Base-by-base conservation (phyloP, 2,888 invertebrate species). In the Spilarctia lutea region DNA sequence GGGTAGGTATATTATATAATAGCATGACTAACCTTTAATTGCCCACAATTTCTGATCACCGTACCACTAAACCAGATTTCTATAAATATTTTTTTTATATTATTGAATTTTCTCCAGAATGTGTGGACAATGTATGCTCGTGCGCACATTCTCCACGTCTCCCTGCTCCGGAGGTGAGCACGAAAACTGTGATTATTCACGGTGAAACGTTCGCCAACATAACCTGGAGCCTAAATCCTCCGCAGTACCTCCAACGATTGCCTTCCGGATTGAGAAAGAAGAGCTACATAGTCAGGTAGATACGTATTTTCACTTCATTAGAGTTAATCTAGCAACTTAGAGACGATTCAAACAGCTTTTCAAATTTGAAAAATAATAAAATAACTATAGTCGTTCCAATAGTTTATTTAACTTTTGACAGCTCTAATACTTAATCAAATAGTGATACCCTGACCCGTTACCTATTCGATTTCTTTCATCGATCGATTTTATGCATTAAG, bases 71-170 rank as follows among this genome's bases (percentile, higher is more conserved):
- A 24, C 45, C 45, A 45, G 45, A 45, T 45, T 2, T 45, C 24
- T 56, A 56, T 60, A 13, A n/a, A 13, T 60, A 60, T 13, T 3
- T 60, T n/a, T 27, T 6, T 27, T 11, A 27, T 60, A 27, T 27
- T 27, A 16, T 13, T 60, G 0, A 27, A 27, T 27, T 65, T 60
- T 39, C 42, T 11, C 35, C 89, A 96, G 96, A 96, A 85, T 96
- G 96, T 81, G 93, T 91, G 18, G 85, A 85, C 0, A 93, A 91
- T 0, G 91, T 95, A 0, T 96, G 96, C 76, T 95, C 96, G 0
- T 96, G 96, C 78, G 95, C 91, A 0, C 93, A 96, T 80, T 84
- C 90, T 0, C 90, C 91, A 0, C 92, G 92, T 0, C 89, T 95
- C 11, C 96, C 96, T 0, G 74, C 72, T 20, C 96, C 96, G 0